Base-by-base conservation (phyloP, 2,888 invertebrate genomes). In the Epinotia ramella region DNA sequence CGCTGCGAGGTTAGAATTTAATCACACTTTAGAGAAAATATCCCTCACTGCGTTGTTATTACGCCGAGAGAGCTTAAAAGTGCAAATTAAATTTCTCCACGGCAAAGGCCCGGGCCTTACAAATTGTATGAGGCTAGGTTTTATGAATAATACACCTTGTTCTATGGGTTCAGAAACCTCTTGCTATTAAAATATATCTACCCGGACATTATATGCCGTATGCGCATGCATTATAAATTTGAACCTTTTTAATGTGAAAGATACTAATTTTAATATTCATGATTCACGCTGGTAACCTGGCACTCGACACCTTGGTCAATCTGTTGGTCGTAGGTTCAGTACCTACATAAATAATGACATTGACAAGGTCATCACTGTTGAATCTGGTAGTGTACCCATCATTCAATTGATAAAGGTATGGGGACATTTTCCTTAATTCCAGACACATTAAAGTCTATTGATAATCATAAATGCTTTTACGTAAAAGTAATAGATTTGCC, bases 61-160 rank as follows among this genome's bases (percentile, higher is more conserved):
- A 78, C 76, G 68, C 56, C 56, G 76, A 77, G 68, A 79, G 70
- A 78, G 83, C 81, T 87, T 83, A 87, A 89, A 86, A 88, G 87
- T 89, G 88, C 84, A 89, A 88, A 91, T 91, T 89, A 88, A 89
- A 90, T 90, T 88, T 88, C 87, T 86, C 86, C 79, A 77, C 83
- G 80, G 81, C 82, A 87, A 87, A 86, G 87, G 75, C 77, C 72
- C 71, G 78, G 65, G 72, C 57, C 72, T 46, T 63, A 75, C 74
- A 71, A 73, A 73, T 67, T 70, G 66, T 72, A 77, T 73, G 70
- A 72, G 63, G 84, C 82, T 72, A 85, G 82, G 85, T 87, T 88
- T 85, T 86, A 88, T 89, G 88, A 90, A 91, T 89, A 90, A 89
- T 84, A 83, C 80, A 67, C 63, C 44, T 65, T 53, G 53, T 59